These are phyloP conservation scores for Agelaius phoeniceus DNA, from an alignment of 2,113 vertebrate species.

Conservation along the genomic window DNA sequence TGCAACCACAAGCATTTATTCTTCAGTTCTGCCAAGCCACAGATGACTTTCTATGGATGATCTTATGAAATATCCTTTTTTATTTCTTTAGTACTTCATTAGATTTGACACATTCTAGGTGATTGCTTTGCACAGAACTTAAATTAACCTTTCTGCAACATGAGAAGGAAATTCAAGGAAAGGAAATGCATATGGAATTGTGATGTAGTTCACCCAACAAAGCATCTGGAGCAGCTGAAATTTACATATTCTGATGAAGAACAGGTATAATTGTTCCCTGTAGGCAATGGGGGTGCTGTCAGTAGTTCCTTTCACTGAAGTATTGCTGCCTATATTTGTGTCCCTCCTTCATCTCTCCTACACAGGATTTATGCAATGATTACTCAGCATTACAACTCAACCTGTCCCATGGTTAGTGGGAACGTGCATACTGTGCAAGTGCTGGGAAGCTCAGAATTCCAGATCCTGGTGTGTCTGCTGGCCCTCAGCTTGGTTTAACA, in stretches of 20 bases:
- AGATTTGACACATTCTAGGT: neutral
- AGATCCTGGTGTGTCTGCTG: slow-evolving; percentile 42
- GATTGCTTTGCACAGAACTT: neutral
- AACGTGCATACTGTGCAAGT: neutral
- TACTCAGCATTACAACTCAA: slow-evolving; percentile 18
- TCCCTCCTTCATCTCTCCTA: neutral
- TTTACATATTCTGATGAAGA: neutral
- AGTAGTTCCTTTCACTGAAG: neutral
- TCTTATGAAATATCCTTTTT: neutral
- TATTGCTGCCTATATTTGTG: neutral
- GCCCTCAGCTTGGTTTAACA: slow-evolving; percentile 55
- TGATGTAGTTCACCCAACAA: neutral
- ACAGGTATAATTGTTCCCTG: neutral
- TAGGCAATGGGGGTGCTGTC: neutral
- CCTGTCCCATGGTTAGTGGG: neutral
- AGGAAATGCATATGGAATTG: neutral
- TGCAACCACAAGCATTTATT: neutral
- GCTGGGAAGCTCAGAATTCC: neutral
- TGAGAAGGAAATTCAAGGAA: neutral
- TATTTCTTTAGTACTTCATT: slow-evolving; percentile 3
- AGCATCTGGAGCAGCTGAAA: neutral
- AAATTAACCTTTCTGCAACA: neutral
- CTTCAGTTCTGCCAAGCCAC: neutral
- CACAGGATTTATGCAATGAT: neutral
- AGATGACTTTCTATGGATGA: neutral